These are phyloP conservation scores for Synergus japonicus DNA, from an alignment of 2,888 invertebrate genomes.

Conservation along the genomic window DNA sequence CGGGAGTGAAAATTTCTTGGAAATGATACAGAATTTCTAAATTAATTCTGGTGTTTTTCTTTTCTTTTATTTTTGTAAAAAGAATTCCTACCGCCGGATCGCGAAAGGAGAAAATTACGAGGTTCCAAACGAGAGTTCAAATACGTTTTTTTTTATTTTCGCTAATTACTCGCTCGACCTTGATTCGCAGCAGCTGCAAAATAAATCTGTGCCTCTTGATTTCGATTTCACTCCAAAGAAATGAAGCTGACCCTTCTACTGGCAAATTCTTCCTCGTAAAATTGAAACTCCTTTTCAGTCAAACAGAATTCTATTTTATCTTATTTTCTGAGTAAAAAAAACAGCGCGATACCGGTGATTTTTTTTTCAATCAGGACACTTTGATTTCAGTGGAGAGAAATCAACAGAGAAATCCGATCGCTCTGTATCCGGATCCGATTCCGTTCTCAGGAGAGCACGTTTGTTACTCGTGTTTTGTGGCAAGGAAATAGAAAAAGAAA, in stretches of 20 bases:
- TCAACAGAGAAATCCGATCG: slow-evolving; percentile 58
- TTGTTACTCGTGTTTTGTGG: slow-evolving; percentile 18
- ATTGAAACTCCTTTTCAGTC: neutral
- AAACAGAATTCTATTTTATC: neutral
- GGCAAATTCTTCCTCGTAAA: neutral
- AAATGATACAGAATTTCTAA: neutral
- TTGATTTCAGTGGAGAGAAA: slow-evolving; percentile 18
- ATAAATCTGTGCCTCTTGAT: slow-evolving; percentile 8
- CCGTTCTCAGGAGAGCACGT: slow-evolving; percentile 40
- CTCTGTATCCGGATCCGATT: slow-evolving; percentile 56
- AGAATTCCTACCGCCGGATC: neutral
- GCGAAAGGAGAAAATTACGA: neutral
- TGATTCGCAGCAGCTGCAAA: slow-evolving; percentile 37
- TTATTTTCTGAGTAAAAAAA: no score
- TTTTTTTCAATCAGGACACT: slow-evolving; percentile 9
- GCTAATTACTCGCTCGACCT: slow-evolving; percentile 20
- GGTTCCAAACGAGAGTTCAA: neutral
- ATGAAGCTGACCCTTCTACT: neutral
- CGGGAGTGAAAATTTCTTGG: neutral
- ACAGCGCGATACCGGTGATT: no score
- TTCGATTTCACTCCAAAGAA: slow-evolving; percentile 22
- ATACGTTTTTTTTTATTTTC: neutral
- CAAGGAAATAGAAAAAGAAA: neutral
- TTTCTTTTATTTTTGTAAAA: neutral
- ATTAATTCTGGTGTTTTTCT: neutral